Evolutionary conservation across 2,113 vertebrate genomes (phyloP).

Genomic region (Eulemur macaco): DNA sequence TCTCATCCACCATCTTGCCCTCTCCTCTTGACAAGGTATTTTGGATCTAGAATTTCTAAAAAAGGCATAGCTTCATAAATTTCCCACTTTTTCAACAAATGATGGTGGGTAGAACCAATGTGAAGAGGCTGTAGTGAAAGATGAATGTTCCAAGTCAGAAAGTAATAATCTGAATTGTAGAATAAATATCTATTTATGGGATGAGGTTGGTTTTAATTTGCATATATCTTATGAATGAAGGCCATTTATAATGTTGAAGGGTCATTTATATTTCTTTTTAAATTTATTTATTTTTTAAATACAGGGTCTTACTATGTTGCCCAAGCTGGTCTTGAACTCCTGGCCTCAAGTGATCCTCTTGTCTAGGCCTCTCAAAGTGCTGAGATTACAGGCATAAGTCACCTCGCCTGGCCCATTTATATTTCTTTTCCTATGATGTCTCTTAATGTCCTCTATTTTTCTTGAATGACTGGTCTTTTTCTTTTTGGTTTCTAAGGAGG

Average conservation of each 20-base stretch:
- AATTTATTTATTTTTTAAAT: no score
- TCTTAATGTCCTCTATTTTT: not conserved
- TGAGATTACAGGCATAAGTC: no score
- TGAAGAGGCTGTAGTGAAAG: not conserved
- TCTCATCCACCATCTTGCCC: no score
- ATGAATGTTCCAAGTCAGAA: not conserved
- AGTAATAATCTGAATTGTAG: not conserved
- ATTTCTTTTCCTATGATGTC: not conserved
- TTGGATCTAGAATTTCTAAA: not conserved
- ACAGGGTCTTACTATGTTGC: no score
- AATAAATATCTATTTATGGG: not conserved
- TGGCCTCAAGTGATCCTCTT: no score
- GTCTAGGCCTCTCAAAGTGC: no score
- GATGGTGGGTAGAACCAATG: not conserved
- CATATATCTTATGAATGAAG: not conserved
- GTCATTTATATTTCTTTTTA: not conserved
- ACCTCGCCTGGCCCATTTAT: not conserved
- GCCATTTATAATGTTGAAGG: not conserved
- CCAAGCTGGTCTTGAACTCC: no score
- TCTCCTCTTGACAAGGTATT: not conserved
- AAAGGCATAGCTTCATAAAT: not conserved
- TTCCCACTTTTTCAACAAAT: not conserved
- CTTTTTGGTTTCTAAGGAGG: not conserved
- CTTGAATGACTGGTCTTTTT: not conserved
- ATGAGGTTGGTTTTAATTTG: not conserved